Base-by-base conservation (phyloP, 92 coral and sea anemone genomes). In the Pocillopora grandis region DNA sequence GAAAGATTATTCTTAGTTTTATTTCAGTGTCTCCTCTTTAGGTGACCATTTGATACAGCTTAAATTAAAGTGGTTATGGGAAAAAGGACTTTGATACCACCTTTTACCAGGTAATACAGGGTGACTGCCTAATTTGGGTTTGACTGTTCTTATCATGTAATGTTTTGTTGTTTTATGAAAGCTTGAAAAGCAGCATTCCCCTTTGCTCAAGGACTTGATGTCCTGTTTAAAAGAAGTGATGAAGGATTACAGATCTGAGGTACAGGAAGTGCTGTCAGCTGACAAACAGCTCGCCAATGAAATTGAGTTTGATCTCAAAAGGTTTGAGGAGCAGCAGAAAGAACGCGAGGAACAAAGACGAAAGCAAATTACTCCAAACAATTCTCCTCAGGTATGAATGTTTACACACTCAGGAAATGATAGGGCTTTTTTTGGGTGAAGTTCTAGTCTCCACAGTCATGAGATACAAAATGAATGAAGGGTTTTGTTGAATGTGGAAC, bases 191-290 rank as follows among this genome's bases (percentile, higher is more conserved):
- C 87, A 96, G 66, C 91, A 94, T 59, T 96, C 99, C 2, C 99
- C 99, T 6, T 64, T 96, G 83, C 90, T 96, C 56, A 91, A 86
- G 78, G 95, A 96, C 76, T 85, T 96, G 87, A 90, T 96, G 92
- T 77, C 86, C 63, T 96, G 94, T 55, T 89, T 96, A 64, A 96
- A 96, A 84, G 98, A 94, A 87, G 95, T 96, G 66, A 96, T 96
- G 99, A 96, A 96, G 66, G 99, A 96, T 75, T 96, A 96, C 89
- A 94, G 99, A 31, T 83, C 90, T 70, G 99, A 96, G 84, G 98
- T 95, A 56, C 95, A 95, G 89, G 99, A 96, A 71, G 99, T 96
- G 49, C 77, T 96, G 78, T 93, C 98, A 13, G 99, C 93, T 57
- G 99, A 96, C 89, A 78, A 92, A 76, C 99, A 96, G 90, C 89